These are phyloP conservation scores for Ivindomyrus marchei DNA, from an alignment of 2,113 vertebrate genomes.

Conservation along the genomic window DNA sequence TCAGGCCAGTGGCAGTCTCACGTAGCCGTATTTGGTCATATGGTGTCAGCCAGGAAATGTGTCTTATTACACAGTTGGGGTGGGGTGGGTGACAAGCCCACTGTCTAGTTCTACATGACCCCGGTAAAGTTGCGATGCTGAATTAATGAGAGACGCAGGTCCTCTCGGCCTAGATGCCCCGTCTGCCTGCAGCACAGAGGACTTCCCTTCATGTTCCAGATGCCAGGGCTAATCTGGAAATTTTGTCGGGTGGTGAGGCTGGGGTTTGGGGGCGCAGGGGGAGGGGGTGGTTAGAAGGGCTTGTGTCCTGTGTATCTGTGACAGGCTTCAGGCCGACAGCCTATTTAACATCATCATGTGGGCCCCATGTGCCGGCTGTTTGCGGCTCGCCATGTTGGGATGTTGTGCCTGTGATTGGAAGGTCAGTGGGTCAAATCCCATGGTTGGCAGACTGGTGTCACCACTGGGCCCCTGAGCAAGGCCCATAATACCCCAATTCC, in stretches of 20 bases:
- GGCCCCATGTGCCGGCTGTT: neutral
- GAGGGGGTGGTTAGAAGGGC: neutral
- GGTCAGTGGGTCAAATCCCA: neutral
- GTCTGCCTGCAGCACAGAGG: neutral
- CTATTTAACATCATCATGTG: neutral
- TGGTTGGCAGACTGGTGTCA: neutral
- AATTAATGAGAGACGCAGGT: constrained; percentile 30
- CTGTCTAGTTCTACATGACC: neutral
- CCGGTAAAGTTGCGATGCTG: neutral
- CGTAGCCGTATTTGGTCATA: constrained; percentile 22
- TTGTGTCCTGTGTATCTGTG: neutral
- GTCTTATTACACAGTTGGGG: constrained; percentile 6
- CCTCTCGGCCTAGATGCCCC: neutral
- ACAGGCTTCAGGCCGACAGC: neutral
- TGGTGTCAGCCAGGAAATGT: constrained; percentile 24
- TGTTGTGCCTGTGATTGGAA: neutral
- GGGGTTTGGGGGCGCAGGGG: neutral
- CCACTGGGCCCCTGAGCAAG: neutral
- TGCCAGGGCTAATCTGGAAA: neutral
- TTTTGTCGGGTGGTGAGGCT: neutral
- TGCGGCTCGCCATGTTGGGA: neutral
- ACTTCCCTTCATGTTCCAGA: constrained; percentile 17
- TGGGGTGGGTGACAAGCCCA: neutral
- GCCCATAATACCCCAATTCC: neutral
- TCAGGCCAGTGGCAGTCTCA: constrained; percentile 14